Evolutionary conservation across 2,797 vertebrate genomes (phyloP).

Genomic region (Fistularia tabacaria): DNA sequence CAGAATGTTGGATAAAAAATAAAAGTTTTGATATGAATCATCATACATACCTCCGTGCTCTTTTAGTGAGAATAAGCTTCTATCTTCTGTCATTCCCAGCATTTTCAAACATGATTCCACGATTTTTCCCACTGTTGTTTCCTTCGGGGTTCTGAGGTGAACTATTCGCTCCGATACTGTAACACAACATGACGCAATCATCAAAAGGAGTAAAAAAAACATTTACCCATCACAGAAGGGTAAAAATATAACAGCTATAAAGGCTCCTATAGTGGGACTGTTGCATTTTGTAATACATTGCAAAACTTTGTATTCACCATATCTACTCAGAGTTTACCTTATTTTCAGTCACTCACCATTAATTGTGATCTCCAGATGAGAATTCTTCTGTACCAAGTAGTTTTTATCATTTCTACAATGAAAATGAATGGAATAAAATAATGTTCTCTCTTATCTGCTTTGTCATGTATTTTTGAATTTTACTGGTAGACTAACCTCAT

Average conservation of each 20-base stretch:
- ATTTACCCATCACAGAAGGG: too few relatives aligned
- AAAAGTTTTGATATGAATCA: background rate
- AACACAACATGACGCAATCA: conserved; percentile 31
- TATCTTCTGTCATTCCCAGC: conserved; percentile 64
- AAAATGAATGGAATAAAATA: conserved; percentile 2
- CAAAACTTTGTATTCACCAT: too few relatives aligned
- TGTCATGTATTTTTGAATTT: background rate
- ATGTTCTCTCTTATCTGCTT: too few relatives aligned
- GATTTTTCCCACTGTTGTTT: conserved; percentile 60
- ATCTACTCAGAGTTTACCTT: background rate
- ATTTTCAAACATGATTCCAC: conserved; percentile 67
- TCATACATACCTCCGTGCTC: conserved; percentile 54
- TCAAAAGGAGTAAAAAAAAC: too few relatives aligned
- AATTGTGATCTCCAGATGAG: conserved; percentile 59
- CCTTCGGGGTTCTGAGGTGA: conserved; percentile 68
- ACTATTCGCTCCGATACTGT: conserved; percentile 70
- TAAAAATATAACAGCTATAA: too few relatives aligned
- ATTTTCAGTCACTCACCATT: conserved; percentile 51
- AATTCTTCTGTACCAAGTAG: conserved; percentile 39
- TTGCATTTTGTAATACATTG: too few relatives aligned
- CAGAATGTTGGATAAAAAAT: conserved; percentile 2
- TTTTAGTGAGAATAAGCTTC: conserved; percentile 59
- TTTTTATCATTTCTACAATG: conserved; percentile 53
- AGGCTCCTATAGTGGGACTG: too few relatives aligned
- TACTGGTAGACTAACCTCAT: conserved; percentile 36